A percentile compares a stretch with the other conserved stretches of the same genome.
phyloP scores from a whole-genome alignment of 2,888 invertebrate species.

The Piscicola geometra region DNA sequence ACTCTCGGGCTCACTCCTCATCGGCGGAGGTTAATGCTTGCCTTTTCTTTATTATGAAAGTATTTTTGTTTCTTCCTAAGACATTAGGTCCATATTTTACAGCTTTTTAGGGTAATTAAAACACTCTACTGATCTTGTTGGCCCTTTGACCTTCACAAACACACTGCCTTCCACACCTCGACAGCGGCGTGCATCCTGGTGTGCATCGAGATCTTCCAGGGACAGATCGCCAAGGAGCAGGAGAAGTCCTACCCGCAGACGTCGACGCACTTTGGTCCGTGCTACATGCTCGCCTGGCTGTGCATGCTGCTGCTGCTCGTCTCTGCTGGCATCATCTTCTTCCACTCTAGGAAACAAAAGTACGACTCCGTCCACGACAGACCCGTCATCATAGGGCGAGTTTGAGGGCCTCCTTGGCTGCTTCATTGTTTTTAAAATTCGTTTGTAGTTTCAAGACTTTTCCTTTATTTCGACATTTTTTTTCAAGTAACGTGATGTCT shows the following conservation, averaged over 20 bases:
- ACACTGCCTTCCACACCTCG: too few species aligned
- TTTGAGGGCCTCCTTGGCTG: constrained; percentile 35
- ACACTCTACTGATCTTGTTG: too few species aligned
- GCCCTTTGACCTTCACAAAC: too few species aligned
- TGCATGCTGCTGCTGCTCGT: constrained; percentile 68
- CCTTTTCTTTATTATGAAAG: too few species aligned
- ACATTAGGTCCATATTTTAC: too few species aligned
- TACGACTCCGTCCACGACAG: constrained; percentile 79
- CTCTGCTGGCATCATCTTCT: constrained; percentile 69
- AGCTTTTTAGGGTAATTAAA: too few species aligned
- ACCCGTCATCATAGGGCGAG: constrained; percentile 68
- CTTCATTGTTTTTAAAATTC: too few species aligned
- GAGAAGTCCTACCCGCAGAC: constrained; percentile 68
- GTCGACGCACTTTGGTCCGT: constrained; percentile 65
- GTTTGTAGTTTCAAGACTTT: too few species aligned
- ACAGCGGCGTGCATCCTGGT: constrained; percentile 75
- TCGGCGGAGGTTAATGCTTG: constrained; percentile 34
- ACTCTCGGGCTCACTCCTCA: constrained; percentile 69
- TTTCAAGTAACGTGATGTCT: too few species aligned
- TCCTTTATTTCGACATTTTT: too few species aligned
- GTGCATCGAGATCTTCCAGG: constrained; percentile 74
- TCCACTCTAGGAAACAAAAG: constrained; percentile 78
- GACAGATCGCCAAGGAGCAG: constrained; percentile 68
- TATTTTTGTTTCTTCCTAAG: too few species aligned
- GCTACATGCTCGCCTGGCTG: constrained; percentile 64